phyloP scores from a whole-genome alignment of 2,113 vertebrate genomes.

The Megaceryle torquata region DNA sequence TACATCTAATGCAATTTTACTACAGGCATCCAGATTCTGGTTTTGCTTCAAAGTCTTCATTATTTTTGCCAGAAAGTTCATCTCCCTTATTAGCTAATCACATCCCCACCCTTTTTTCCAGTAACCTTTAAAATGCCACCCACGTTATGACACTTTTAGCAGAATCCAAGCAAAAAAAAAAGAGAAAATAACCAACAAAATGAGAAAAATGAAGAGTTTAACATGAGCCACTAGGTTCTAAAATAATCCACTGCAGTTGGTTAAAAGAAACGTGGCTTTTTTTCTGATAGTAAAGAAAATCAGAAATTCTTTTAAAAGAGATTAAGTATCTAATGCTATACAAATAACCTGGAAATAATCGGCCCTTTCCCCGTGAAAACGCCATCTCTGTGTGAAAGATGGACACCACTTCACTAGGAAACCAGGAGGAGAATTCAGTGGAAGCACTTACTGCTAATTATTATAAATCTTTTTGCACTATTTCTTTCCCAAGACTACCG shows the following conservation, averaged over 20 bases:
- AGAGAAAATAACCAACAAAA: background rate
- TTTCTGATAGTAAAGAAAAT: no score
- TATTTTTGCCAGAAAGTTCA: constrained; percentile 35
- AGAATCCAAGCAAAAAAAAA: constrained; percentile 1
- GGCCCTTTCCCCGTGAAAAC: background rate
- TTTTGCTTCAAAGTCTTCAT: constrained; percentile 48
- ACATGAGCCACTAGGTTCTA: background rate
- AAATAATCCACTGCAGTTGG: background rate
- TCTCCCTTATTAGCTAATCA: constrained; percentile 48
- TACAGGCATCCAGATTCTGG: constrained; percentile 11
- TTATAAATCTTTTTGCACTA: background rate
- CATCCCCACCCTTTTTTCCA: constrained; percentile 37
- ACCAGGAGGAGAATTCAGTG: background rate
- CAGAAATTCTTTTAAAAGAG: background rate
- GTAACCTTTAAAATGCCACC: constrained; percentile 58
- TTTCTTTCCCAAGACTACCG: background rate
- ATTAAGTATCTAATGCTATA: background rate
- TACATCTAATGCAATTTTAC: constrained; percentile 43
- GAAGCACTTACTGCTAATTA: background rate
- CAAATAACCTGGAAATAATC: background rate
- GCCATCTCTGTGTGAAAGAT: background rate
- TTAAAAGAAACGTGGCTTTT: background rate
- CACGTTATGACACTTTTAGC: constrained; percentile 42
- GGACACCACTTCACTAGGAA: background rate
- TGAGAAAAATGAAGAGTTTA: background rate